A percentile compares a stretch with the other conserved stretches of the same genome.
phyloP scores from a whole-genome alignment of 2,888 invertebrate genomes.

The Esperia sulphurella region DNA sequence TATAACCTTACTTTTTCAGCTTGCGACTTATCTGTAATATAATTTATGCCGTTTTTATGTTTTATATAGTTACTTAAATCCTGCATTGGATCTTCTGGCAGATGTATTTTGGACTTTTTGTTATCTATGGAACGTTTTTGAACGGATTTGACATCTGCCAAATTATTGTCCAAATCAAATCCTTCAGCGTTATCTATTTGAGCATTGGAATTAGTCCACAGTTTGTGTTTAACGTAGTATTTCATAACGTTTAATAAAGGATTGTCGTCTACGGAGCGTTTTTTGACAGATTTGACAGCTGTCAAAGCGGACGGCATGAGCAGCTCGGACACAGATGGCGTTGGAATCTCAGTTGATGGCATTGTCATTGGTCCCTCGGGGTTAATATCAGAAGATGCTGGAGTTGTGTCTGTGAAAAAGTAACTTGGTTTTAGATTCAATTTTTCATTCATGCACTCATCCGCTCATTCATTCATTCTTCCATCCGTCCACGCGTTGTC shows the following conservation, averaged over 20 bases:
- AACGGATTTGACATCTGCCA: conserved; percentile 11
- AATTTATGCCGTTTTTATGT: conserved; percentile 23
- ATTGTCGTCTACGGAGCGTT: conserved; percentile 35
- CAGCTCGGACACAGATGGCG: neutral
- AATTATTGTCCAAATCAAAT: conserved; percentile 36
- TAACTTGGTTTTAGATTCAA: no score
- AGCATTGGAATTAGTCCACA: conserved; percentile 37
- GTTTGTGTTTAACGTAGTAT: conserved; percentile 56
- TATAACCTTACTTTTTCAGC: conserved; percentile 25
- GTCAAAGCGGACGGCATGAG: conserved; percentile 9
- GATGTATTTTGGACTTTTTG: conserved; percentile 8
- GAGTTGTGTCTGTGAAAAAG: no score
- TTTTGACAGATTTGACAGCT: conserved; percentile 27
- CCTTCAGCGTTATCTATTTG: conserved; percentile 10
- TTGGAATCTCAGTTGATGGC: neutral
- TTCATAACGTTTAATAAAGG: conserved; percentile 40
- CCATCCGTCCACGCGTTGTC: no score
- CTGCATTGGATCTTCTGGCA: conserved; percentile 31
- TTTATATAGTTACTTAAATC: conserved; percentile 26
- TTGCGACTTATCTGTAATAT: conserved; percentile 21
- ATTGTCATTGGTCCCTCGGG: neutral
- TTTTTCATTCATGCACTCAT: no score
- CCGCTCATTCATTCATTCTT: no score
- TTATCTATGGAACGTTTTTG: conserved; percentile 8
- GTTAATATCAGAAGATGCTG: no score